Evolutionary conservation across 2,888 invertebrate species (phyloP).

Genomic region (Julus scandinavius): DNA sequence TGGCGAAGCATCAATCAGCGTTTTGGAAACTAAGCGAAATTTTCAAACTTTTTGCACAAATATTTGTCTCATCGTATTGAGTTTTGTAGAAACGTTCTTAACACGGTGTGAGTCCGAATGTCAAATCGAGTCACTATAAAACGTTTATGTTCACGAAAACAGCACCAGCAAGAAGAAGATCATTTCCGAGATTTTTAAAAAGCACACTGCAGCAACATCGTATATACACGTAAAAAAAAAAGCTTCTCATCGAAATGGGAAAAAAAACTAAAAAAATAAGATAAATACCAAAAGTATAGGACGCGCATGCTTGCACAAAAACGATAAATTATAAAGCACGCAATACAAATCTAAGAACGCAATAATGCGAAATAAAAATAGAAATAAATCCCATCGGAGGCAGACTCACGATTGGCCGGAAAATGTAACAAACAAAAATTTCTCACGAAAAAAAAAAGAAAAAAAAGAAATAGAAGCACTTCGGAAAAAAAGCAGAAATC

Average conservation of each 20-base stretch:
- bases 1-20: background rate
- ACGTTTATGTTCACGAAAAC: slow-evolving; percentile 9
- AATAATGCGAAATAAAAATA: background rate
- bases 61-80: background rate
- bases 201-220: background rate
- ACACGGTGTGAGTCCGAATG: background rate
- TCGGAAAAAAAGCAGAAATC: background rate
- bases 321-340: background rate
- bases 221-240: background rate
- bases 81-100: background rate
- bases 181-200: background rate
- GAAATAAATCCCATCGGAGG: slow-evolving; percentile 39
- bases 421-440: background rate
- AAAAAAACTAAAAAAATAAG: background rate
- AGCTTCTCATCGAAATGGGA: background rate
- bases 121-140: background rate
- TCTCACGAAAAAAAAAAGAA: background rate
- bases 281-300: background rate
- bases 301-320: slow-evolving; percentile 26
- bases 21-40: background rate
- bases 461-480: background rate
- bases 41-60: slow-evolving; percentile 31
- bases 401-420: slow-evolving; percentile 9
- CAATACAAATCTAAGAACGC: background rate
- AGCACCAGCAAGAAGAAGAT: background rate